Evolutionary conservation across 2,797 vertebrate genomes (phyloP).

Genomic region (Cygnus olor): DNA sequence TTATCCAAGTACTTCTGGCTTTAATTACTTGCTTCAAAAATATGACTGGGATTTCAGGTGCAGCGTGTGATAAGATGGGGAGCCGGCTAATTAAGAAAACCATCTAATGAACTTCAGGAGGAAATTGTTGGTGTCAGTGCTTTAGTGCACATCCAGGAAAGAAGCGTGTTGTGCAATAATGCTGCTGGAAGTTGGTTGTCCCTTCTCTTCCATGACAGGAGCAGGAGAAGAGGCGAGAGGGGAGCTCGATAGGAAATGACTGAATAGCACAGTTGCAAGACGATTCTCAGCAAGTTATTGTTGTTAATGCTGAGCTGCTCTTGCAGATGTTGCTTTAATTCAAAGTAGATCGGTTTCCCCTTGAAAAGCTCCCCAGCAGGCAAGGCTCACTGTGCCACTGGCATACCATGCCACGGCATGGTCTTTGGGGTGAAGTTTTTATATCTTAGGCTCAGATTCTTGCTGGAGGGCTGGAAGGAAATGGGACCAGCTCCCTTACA

Average conservation of each 20-base stretch:
- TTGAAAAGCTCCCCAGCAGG: neutral
- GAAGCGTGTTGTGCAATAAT: accelerated
- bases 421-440: neutral
- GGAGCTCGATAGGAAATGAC: neutral
- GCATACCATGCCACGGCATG: accelerated
- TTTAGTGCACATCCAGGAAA: neutral
- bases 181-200: neutral
- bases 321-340: neutral
- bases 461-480: neutral
- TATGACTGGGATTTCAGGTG: constrained; percentile 39
- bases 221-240: accelerated
- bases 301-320: neutral
- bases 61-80: neutral
- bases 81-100: constrained; percentile 46
- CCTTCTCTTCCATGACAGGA: neutral
- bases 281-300: neutral
- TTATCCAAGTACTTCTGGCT: constrained; percentile 18
- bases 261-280: neutral
- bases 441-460: neutral
- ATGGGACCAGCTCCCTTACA: neutral
- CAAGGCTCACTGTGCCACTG: neutral
- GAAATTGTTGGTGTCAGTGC: neutral
- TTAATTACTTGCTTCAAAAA: constrained; percentile 37
- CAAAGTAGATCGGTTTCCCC: neutral
- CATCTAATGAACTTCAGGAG: constrained; percentile 16